Evolutionary conservation across 1,140 invertebrate genomes (phyloP), one percentile per base, ranked within the genome.

Genomic region (Drosophila santomea): DNA sequence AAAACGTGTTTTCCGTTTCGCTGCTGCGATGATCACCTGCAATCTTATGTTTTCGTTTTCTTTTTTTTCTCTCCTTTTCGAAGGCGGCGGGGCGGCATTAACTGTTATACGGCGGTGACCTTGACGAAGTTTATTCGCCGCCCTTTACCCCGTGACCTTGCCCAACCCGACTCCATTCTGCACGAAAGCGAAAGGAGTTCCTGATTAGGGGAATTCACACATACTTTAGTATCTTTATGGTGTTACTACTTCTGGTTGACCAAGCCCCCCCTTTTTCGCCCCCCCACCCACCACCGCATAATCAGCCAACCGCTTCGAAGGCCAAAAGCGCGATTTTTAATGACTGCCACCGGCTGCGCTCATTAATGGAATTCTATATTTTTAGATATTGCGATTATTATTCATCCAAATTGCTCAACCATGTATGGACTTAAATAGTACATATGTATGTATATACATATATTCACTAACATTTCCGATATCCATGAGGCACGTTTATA

Each of bases 51-150:
- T 17, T 17, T 17, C 17, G 17, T 17, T 17, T 17, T 17, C 17
- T 17, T 17, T 17, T 17, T 17, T 17, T 17, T 17, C 17, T 17
- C 17, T 17, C 17, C 17, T 17, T 17, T 17, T 17, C 17, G 17
- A 17, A 17, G 17, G 54, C 59, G 36, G 8, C 17, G 12, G 12
- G 23, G 36, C 11, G 15, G 17, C 28, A 45, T 45, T 25, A 68
- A 68, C 64, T 68, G 64, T 68, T 68, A 66, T 68, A 68, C 64
- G 59, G 28, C 60, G 47, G 20, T 54, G 64, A 68, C 64, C 64
- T 68, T 68, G 64, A 32, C 15, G 32, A 54, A 45, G 64, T 66
- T 68, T 45, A 66, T 52, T 66, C 38, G 20, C 38, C 38, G 47
- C 64, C 47, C 64, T 63, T 43, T 48, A 36, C 60, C 61, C 64